phyloP scores from a whole-genome alignment of 2,888 invertebrate genomes.

The Ceriagrion tenellum region DNA sequence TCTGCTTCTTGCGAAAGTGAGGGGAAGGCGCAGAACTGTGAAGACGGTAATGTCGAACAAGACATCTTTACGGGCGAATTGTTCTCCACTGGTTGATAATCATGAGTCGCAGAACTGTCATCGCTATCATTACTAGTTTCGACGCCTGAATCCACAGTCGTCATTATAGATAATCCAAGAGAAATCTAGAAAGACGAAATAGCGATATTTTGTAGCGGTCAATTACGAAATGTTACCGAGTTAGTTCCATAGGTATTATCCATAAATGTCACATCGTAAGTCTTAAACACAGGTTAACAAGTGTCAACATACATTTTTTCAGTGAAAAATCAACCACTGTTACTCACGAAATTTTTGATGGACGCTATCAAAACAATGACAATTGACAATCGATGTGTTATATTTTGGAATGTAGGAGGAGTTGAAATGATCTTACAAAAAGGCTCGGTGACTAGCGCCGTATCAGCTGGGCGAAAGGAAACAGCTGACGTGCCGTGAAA shows the following conservation, averaged over 20 bases:
- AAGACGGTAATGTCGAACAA: neutral
- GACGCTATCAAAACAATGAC: conserved; percentile 67
- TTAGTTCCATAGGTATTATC: neutral
- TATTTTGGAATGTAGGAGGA: conserved; percentile 59
- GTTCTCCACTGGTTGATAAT: conserved; percentile 69
- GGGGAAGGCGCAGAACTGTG: conserved; percentile 33
- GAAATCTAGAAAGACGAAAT: conserved; percentile 19
- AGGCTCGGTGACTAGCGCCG: neutral
- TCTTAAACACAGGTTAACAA: neutral
- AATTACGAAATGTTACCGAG: conserved; percentile 1
- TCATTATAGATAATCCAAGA: conserved; percentile 74
- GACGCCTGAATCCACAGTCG: conserved; percentile 85
- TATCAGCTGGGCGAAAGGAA: neutral
- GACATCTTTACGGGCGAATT: conserved; percentile 57
- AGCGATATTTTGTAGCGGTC: neutral
- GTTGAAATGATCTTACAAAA: conserved; percentile 18
- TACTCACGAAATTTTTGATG: conserved; percentile 33
- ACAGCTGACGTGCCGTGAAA: neutral
- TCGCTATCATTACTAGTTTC: conserved; percentile 87
- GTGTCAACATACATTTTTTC: conserved; percentile 22
- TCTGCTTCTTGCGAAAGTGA: conserved; percentile 18
- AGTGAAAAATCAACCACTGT: conserved; percentile 22
- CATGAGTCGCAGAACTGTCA: conserved; percentile 78
- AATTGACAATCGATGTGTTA: conserved; percentile 49
- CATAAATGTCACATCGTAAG: neutral